phyloP scores from a whole-genome alignment of 2,113 vertebrate genomes.

The Melozone crissalis region DNA sequence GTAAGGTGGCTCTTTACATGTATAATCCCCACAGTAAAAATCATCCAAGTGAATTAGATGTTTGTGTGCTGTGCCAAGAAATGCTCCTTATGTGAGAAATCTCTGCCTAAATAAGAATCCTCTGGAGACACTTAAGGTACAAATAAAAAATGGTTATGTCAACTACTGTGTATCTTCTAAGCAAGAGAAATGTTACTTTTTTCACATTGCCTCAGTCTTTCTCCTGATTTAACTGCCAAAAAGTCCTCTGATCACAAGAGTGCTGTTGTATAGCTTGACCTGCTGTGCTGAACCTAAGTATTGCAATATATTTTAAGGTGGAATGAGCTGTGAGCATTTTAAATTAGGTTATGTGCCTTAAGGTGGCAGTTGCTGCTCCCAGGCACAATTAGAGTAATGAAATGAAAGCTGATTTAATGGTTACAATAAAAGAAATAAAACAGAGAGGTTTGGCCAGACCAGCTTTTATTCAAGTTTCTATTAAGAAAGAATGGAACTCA shows the following conservation, averaged over 20 bases:
- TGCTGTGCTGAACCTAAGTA: conserved; percentile 34
- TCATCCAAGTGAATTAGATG: conserved; percentile 63
- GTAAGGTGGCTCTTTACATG: conserved; percentile 58
- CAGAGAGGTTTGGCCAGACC: neutral
- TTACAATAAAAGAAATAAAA: conserved; percentile 34
- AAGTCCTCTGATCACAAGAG: conserved; percentile 54
- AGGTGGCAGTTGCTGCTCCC: conserved; percentile 28
- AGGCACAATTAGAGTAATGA: conserved; percentile 45
- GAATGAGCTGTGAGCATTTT: conserved; percentile 48
- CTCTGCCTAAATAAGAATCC: conserved; percentile 63
- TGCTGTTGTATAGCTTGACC: conserved; percentile 49
- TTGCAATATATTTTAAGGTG: conserved; percentile 66
- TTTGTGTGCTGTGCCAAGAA: conserved; percentile 59
- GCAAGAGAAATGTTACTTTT: conserved; percentile 57
- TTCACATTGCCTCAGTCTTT: conserved; percentile 24
- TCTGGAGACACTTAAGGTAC: conserved; percentile 66
- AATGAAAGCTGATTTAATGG: conserved; percentile 17
- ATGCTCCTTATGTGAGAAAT: conserved; percentile 53
- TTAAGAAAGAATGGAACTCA: neutral
- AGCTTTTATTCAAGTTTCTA: neutral
- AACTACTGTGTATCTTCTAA: conserved; percentile 64
- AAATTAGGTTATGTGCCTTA: conserved; percentile 36
- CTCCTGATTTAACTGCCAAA: conserved; percentile 53
- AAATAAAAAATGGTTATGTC: conserved; percentile 73
- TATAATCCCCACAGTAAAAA: conserved; percentile 55